Conservation (phyloP, 2,797 vertebrate species). For the Propithecus deckenii region DNA sequence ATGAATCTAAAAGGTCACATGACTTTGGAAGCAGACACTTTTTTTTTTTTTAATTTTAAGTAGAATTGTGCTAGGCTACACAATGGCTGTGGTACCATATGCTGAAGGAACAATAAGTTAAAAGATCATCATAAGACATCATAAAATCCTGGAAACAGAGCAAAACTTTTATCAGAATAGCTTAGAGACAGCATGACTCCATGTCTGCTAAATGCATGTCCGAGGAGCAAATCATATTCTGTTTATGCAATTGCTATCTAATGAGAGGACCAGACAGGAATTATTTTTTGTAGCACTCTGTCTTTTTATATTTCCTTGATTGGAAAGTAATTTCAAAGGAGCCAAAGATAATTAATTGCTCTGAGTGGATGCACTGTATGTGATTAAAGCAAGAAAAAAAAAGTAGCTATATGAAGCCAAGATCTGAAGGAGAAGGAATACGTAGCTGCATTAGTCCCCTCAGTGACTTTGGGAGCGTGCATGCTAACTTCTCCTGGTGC, state of each 20-base stretch:
- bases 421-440: not conserved
- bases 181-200: not conserved
- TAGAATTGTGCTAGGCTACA: not conserved
- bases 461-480: not conserved
- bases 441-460: not conserved
- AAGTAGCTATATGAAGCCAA: not conserved
- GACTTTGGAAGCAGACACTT: not conserved
- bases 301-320: not conserved
- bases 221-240: not conserved
- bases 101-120: not conserved
- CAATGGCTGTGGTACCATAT: not conserved
- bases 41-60: not conserved
- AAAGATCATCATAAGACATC: not conserved
- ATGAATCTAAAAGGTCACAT: not conserved
- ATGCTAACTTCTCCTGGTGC: not conserved
- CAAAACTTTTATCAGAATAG: not conserved
- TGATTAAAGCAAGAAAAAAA: constrained; percentile 13
- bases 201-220: not conserved
- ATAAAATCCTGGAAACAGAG: not conserved
- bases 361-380: not conserved
- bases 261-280: constrained; percentile 39
- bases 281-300: constrained; percentile 11
- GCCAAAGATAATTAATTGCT: constrained; percentile 38
- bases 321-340: constrained; percentile 44
- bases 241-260: not conserved